Evolutionary conservation across 2,113 vertebrate genomes (phyloP), one percentile per base, ranked within the genome.

Genomic region (Austrofundulus limnaeus): DNA sequence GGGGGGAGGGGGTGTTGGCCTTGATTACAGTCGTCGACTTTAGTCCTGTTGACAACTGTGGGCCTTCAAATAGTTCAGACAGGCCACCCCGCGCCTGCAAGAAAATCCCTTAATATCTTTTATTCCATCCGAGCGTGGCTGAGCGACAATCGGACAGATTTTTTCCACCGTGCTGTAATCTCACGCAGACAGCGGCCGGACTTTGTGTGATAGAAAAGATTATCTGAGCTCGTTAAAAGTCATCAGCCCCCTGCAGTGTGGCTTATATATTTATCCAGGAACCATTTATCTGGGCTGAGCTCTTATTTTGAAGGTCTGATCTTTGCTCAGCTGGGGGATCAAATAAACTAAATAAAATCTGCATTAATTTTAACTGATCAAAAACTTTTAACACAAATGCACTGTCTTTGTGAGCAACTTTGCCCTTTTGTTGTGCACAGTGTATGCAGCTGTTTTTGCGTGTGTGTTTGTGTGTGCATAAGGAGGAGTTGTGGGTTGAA

Each of bases 41-140:
- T 88, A 77, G 67, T 58, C 70, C 20, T 1, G n/a, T 56, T 75
- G 72, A 85, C 75, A 70, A 61, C 2, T 53, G 37, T 21, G 60
- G 11, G 42, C 54, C 84, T 66, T 80, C 51, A 88, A 84, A 88
- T 77, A 83, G 75, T 67, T 39, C 50, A 38, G 67, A 64, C 2
- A 23, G 51, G 50, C 55, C 59, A 8, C 15, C 6, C 71, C 52
- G 41, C 54, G 56, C 24, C 53, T 70, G 62, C 19, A n/a, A 49
- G 37, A 70, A 20, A 76, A 82, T 78, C 82, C 57, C 57, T 50
- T 71, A 57, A 72, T 60, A 69, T 70, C 66, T 62, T 55, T 17
- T 31, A 20, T 58, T 73, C 23, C 41, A 39, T 47, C 54, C n/a
- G 67, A 65, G 53, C 6, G 5, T 81, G 74, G 66, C 85, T 69